Base-by-base conservation (phyloP, 2,797 vertebrate species). In the Cryptoprocta ferox region DNA sequence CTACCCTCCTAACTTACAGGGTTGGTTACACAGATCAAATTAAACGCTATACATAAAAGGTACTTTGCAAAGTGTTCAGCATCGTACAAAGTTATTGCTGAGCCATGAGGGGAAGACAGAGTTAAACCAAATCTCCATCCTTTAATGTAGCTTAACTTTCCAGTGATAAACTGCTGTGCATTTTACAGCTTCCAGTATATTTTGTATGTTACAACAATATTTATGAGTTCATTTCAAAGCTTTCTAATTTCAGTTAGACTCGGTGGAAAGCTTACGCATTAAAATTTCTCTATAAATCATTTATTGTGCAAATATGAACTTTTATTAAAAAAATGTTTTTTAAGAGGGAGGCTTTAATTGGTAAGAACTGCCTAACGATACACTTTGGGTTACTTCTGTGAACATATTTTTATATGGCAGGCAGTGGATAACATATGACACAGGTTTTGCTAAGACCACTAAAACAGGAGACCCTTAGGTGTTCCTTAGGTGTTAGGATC, bases 221-320 rank as follows among this genome's bases (percentile, higher is more conserved):
- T 97, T 96, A 97, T 95, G 76, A 98, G 96, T 98, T 98, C 95
- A 75, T 98, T 98, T 98, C 98, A 98, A 98, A 98, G 97, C 88
- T 97, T 98, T 97, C 96, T 97, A 97, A 98, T 98, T 98, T 98
- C 98, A 97, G 97, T 97, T 96, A 98, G 96, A 96, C 91, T 89
- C 21, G 7, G 91, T 95, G 94, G 96, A 97, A 98, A 98, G 96
- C 76, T 93, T 92, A 98, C 95, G 95, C 39, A 92, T 98, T 98
- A 98, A 97, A 98, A 96, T 79, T 96, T 97, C 76, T 93, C 84
- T 96, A 97, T 98, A 98, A 98, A 98, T 98, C 96, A 98, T 89
- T 97, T 94, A 94, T 92, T 56, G 68, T 78, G 61, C 66, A 98
- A 98, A 98, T 93, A 90, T 85, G 95, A 98, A 97, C 86, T 97